Percentiles rank a stretch among this genome's conserved stretches.
These are phyloP conservation scores for Drosophila demipolita DNA, from an alignment of 2,888 invertebrate genomes.

Conservation along the genomic window DNA sequence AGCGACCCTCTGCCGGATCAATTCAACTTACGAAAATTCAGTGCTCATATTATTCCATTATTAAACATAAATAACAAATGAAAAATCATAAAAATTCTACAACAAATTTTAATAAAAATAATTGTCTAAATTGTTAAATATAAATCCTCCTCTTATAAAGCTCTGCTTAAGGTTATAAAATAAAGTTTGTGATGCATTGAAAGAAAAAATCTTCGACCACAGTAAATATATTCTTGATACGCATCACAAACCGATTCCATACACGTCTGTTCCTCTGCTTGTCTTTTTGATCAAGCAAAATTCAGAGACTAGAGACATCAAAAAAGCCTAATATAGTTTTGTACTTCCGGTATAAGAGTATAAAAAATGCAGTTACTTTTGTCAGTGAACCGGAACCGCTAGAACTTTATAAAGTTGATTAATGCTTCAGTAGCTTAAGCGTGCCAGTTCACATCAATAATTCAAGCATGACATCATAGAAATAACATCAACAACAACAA, in stretches of 20 bases:
- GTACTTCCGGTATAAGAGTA: background rate
- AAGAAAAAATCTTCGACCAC: background rate
- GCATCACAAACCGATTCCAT: background rate
- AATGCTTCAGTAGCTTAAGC: constrained; percentile 51
- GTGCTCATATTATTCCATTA: background rate
- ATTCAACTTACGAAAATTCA: background rate
- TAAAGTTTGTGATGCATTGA: background rate
- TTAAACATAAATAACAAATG: background rate
- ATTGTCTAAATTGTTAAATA: background rate
- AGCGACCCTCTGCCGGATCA: background rate
- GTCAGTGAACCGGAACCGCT: constrained; percentile 70
- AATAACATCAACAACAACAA: constrained; percentile 50
- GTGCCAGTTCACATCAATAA: constrained; percentile 65
- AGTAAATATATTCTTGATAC: background rate
- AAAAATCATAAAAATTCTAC: background rate
- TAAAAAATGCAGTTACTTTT: constrained; percentile 41
- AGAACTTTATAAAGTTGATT: constrained; percentile 64
- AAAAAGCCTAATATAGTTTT: background rate
- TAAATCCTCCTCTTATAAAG: background rate
- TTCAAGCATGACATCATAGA: constrained; percentile 65
- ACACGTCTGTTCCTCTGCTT: background rate
- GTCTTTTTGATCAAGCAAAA: background rate
- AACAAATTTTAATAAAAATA: background rate
- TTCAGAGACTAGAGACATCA: background rate
- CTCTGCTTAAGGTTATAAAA: background rate